Percentiles rank a stretch among this genome's conserved stretches.
These are phyloP conservation scores for Palythoa grandis DNA, from an alignment of 92 coral and sea anemone genomes.

Conservation along the genomic window DNA sequence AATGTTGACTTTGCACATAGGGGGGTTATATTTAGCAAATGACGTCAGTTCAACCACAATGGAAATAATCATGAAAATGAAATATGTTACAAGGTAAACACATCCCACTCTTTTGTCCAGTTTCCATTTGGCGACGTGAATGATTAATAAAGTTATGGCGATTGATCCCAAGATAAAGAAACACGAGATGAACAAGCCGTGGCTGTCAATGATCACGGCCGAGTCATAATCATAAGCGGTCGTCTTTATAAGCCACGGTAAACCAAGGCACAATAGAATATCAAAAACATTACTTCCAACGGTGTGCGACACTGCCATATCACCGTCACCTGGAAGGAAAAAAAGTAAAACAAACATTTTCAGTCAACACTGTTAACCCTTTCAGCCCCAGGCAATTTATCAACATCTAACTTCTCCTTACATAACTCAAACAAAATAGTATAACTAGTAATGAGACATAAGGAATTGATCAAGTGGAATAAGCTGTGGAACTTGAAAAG, in stretches of 20 bases:
- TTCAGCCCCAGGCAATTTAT: no score
- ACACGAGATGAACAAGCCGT: constrained; percentile 92
- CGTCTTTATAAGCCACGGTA: constrained; percentile 97
- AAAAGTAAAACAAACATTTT: neutral
- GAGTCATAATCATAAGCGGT: constrained; percentile 91
- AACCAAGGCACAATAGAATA: constrained; percentile 90
- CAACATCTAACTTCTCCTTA: no score
- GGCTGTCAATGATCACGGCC: constrained; percentile 90
- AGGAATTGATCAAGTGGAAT: no score
- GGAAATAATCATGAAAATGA: constrained; percentile 87
- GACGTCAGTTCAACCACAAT: constrained; percentile 90
- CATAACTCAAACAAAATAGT: no score
- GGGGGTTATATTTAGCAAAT: constrained; percentile 91
- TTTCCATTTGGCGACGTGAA: constrained; percentile 86
- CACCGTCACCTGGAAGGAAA: constrained; percentile 86
- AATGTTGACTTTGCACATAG: constrained; percentile 88
- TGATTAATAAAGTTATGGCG: constrained; percentile 82
- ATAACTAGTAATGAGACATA: no score
- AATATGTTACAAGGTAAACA: constrained; percentile 80
- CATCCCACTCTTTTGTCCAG: constrained; percentile 89
- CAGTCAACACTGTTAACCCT: no score
- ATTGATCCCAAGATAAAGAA: constrained; percentile 96
- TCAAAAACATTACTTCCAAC: constrained; percentile 99
- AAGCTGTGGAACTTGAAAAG: no score
- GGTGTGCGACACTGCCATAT: constrained; percentile 98